phyloP scores from a whole-genome alignment of 2,888 invertebrate species.

The Allolobophora icterica region DNA sequence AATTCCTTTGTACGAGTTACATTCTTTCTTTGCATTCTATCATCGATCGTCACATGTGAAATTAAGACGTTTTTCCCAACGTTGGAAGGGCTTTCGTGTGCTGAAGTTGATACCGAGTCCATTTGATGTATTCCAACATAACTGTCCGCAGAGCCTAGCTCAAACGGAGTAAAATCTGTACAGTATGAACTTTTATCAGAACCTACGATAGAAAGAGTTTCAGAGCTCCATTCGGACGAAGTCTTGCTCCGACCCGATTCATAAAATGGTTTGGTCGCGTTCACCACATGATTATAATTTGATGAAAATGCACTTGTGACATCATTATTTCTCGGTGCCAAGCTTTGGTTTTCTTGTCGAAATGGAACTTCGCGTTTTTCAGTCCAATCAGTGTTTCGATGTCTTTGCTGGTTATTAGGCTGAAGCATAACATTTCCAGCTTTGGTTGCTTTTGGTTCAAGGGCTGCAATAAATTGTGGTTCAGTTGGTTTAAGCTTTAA shows the following conservation, averaged over 20 bases:
- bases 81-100: background rate
- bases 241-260: background rate
- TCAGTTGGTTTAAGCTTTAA: background rate
- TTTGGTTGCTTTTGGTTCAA: background rate
- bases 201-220: background rate
- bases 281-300: background rate
- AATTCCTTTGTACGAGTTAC: background rate
- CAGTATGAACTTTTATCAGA: conserved; percentile 19
- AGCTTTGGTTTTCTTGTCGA: background rate
- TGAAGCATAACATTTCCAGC: background rate
- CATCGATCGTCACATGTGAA: background rate
- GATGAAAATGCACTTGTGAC: background rate
- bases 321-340: background rate
- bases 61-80: background rate
- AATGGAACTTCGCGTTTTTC: conserved; percentile 2
- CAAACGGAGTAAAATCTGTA: conserved; percentile 22
- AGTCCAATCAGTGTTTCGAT: conserved; percentile 17
- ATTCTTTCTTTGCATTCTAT: background rate
- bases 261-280: background rate
- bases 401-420: background rate
- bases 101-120: background rate
- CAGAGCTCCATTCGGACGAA: conserved; percentile 12
- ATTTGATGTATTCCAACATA: background rate
- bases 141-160: background rate
- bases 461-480: background rate